Evolutionary conservation across 1,140 invertebrate species (phyloP), one percentile per base, ranked within the genome.

Genomic region (Drosophila ficusphila): DNA sequence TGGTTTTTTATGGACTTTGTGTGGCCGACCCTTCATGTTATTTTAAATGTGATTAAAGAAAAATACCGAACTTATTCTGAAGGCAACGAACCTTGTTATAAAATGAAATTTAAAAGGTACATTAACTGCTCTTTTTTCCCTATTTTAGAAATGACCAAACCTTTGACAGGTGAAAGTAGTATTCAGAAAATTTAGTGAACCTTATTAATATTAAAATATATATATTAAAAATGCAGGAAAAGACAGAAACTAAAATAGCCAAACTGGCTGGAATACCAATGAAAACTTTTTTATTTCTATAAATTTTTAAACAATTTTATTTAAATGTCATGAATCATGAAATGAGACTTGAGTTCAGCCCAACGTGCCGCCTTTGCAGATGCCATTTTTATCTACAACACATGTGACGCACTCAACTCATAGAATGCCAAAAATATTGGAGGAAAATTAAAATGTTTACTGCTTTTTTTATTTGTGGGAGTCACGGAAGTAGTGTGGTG

Each of bases 401-500:
- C 79, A 85, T 72, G 74, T 85, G 79, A 54, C 81, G 79, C 81
- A 48, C 65, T 14, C 12, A 58, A 31, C 44, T 38, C 47, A 60
- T 12, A 39, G 39, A 82, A 83, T 71, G 76, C 44, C 76, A 62
- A 86, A 86, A 76, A 81, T 81, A 76, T 86, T 79, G 81, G 60
- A 48, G 65, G 71, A 79, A 85, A 86, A 85, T 85, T 86, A 85
- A 83, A 85, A 85, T 85, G 69, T 85, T 83, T 83, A 79, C 79
- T 86, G 83, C 79, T 85, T 86, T 86, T 71, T 71, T 85, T 85
- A 54, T 79, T 68, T 73, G 76, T 57, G 60, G 65, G 65, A 53
- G 60, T 72, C 71, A 39, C 79, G 56, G 21, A 60, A 8, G 42
- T 52, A 51, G 46, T 2, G 29, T 25, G 46, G n/a, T 68, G 8